Evolutionary conservation across 2,888 invertebrate genomes (phyloP).

Genomic region (Sarcophaga variegata): DNA sequence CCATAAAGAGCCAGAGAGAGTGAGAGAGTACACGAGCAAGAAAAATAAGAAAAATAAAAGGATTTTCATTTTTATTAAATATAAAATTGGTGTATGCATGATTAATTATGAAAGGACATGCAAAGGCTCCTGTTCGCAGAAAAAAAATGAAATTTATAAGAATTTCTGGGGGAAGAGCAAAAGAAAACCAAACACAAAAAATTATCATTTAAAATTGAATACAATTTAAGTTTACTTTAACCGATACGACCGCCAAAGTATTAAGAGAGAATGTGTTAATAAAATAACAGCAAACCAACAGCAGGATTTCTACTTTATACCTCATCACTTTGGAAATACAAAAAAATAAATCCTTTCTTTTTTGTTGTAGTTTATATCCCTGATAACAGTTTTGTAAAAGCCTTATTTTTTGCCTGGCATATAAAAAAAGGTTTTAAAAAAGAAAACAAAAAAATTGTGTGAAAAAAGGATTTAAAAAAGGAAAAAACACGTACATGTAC

Average conservation of each 20-base stretch:
- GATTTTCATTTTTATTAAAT: slow-evolving; percentile 11
- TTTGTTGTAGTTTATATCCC: slow-evolving; percentile 37
- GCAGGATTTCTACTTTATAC: neutral
- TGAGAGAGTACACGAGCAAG: too few species aligned
- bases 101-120: slow-evolving; percentile 44
- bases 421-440: neutral
- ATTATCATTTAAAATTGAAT: slow-evolving; percentile 16
- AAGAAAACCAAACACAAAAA: neutral
- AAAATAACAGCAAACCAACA: slow-evolving; percentile 27
- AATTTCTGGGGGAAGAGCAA: neutral
- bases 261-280: slow-evolving; percentile 20
- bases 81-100: slow-evolving; percentile 19
- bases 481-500: neutral
- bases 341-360: too few species aligned
- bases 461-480: slow-evolving; percentile 23
- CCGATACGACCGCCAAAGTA: neutral
- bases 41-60: neutral
- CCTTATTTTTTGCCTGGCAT: slow-evolving; percentile 6
- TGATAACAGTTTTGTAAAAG: slow-evolving; percentile 35
- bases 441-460: slow-evolving; percentile 14
- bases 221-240: slow-evolving; percentile 6
- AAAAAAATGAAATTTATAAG: neutral
- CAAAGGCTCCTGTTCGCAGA: slow-evolving; percentile 1
- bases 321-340: too few species aligned
- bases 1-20: neutral